Conservation (phyloP, 2,888 invertebrate genomes). For the Dascillus cervinus region DNA sequence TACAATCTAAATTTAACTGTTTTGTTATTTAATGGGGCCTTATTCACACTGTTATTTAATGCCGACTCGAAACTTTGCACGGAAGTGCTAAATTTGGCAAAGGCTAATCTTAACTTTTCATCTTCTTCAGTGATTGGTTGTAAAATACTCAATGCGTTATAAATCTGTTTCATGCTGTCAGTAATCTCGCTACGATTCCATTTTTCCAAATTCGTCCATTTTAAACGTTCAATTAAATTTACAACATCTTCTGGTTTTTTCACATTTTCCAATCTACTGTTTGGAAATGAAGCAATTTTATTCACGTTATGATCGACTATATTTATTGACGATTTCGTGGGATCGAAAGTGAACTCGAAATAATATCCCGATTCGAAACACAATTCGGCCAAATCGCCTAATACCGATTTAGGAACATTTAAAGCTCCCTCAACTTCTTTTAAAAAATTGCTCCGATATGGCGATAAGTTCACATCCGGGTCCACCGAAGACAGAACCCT, state of each 20-base stretch:
- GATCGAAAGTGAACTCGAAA: slow-evolving; percentile 11
- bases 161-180: slow-evolving; percentile 34
- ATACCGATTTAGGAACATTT: slow-evolving; percentile 23
- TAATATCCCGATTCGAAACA: slow-evolving; percentile 7
- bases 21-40: slow-evolving; percentile 29
- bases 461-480: slow-evolving; percentile 35
- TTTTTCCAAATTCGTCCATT: slow-evolving; percentile 28
- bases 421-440: slow-evolving; percentile 46
- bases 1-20: slow-evolving; percentile 32
- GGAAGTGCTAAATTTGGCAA: slow-evolving; percentile 37
- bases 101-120: slow-evolving; percentile 34
- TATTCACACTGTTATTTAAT: slow-evolving; percentile 26
- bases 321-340: slow-evolving; percentile 24
- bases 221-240: slow-evolving; percentile 27
- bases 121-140: slow-evolving; percentile 33
- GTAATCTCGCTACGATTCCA: slow-evolving; percentile 29
- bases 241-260: slow-evolving; percentile 24
- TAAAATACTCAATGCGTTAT: slow-evolving; percentile 30
- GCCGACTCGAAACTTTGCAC: slow-evolving; percentile 37
- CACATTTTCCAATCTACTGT: background rate
- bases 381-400: slow-evolving; percentile 4
- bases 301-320: slow-evolving; percentile 25
- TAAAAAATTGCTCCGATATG: slow-evolving; percentile 46
- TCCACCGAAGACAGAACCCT: slow-evolving; percentile 41
- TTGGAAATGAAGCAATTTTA: slow-evolving; percentile 9